A percentile compares a stretch with the other conserved stretches of the same genome.
Evolutionary conservation across 2,888 invertebrate species (phyloP).

Genomic region (Microctonus aethiopoides): DNA sequence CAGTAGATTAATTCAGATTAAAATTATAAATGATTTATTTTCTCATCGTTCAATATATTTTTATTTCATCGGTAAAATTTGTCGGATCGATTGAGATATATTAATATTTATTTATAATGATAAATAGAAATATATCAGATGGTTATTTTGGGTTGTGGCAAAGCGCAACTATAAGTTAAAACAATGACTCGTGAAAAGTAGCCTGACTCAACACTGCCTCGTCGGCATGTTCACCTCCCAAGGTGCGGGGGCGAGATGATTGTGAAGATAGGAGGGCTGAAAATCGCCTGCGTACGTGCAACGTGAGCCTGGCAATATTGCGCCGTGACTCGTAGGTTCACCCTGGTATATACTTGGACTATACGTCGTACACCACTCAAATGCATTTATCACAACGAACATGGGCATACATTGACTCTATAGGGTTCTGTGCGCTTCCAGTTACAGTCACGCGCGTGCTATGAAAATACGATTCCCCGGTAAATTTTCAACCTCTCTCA

Average conservation of each 20-base stretch:
- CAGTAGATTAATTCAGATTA: not conserved
- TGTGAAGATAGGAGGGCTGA: constrained; percentile 58
- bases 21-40: not conserved
- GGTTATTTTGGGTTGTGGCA: not conserved
- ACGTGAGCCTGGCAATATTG: constrained; percentile 41
- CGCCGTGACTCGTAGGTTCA: constrained; percentile 50
- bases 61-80: not conserved
- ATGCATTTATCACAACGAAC: constrained; percentile 62
- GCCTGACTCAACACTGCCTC: constrained; percentile 30
- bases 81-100: not conserved
- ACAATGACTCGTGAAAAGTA: constrained; percentile 10
- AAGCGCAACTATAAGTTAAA: constrained; percentile 2
- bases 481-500: constrained; percentile 26
- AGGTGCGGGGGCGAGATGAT: constrained; percentile 45
- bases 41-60: not conserved
- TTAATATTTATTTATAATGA: not conserved
- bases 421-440: constrained; percentile 29
- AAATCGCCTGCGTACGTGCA: constrained; percentile 63
- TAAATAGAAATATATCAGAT: not conserved
- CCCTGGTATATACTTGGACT: constrained; percentile 42
- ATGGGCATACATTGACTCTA: constrained; percentile 44
- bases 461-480: constrained; percentile 41
- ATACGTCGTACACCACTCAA: constrained; percentile 55
- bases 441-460: constrained; percentile 43
- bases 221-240: constrained; percentile 41